Base-by-base conservation (phyloP, 1,140 invertebrate species). In the Sipha flava region DNA sequence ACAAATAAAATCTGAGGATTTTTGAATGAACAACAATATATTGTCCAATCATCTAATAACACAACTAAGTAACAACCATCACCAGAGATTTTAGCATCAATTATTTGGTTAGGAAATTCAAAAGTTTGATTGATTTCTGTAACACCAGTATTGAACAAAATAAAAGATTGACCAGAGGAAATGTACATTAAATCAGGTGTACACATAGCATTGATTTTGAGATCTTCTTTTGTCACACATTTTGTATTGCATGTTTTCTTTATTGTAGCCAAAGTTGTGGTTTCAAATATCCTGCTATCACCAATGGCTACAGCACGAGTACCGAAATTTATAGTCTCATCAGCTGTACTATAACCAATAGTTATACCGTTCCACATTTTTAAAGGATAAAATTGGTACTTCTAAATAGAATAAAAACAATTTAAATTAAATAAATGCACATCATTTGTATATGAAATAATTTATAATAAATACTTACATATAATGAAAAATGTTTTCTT, bases 241-340 rank as follows among this genome's bases (percentile, higher is more conserved):
- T 26, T 77, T 40, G 37, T 40, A 40, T 77, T 52, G 21, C 52
- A 57, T 10, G 73, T 40, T 40, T 26, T 77, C 40, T 57, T 77
- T 80, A 87, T 85, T 18, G 83, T 84, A 21, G 86, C 86, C 26
- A 85, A 62, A 10, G 86, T 87, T 81, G 80, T 84, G 16, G 83
- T 85, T 83, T 87, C 86, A 75, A 86, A 87, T 80, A 87, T 83
- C 9, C 81, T 84, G 57, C 82, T 83, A 82, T 84, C 83, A 34
- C 83, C 85, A 80, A 86, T 84, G 5, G 83, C 83, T 54, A 86
- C 81, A 43, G 83, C 84, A 79, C 86, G 82, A 12, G 84, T 82
- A 1, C 86, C 86, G 73, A 87, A 87, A 83, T 87, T 87, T 1
- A 85, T 81, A 6, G 86, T 87, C 81, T 87, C 86, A 23, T 87